Conservation (phyloP, 2,797 vertebrate genomes). For the Trichosurus vulpecula region DNA sequence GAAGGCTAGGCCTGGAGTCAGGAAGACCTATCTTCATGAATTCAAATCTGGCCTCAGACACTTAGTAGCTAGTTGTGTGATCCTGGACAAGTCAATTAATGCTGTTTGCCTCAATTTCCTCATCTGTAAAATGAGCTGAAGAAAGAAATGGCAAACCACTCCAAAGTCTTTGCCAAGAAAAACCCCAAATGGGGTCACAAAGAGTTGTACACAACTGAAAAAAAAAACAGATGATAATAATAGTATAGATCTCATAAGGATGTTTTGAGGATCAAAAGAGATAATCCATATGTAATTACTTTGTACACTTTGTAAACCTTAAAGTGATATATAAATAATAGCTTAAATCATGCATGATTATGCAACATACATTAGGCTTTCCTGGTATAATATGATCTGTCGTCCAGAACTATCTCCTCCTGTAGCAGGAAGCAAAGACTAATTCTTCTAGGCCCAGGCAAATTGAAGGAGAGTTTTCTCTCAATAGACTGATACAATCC, state of each 20-base stretch:
- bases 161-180: background rate
- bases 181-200: background rate
- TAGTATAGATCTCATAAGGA: background rate
- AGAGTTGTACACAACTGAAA: background rate
- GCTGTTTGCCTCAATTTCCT: background rate
- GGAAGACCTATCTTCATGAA: background rate
- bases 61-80: background rate
- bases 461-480: background rate
- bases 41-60: background rate
- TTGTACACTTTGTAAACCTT: background rate
- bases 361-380: background rate
- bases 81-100: background rate
- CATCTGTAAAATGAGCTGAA: background rate
- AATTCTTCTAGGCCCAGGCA: background rate
- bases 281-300: background rate
- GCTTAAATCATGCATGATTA: background rate
- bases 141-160: background rate
- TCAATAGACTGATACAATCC: background rate
- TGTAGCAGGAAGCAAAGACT: background rate
- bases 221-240: background rate
- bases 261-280: background rate
- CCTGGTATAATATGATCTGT: background rate
- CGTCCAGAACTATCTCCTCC: background rate
- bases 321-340: background rate
- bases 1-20: background rate